Percentiles rank a stretch among this genome's conserved stretches.
Conservation (phyloP, 1,140 invertebrate species). For the Trachelipus rathkii region DNA sequence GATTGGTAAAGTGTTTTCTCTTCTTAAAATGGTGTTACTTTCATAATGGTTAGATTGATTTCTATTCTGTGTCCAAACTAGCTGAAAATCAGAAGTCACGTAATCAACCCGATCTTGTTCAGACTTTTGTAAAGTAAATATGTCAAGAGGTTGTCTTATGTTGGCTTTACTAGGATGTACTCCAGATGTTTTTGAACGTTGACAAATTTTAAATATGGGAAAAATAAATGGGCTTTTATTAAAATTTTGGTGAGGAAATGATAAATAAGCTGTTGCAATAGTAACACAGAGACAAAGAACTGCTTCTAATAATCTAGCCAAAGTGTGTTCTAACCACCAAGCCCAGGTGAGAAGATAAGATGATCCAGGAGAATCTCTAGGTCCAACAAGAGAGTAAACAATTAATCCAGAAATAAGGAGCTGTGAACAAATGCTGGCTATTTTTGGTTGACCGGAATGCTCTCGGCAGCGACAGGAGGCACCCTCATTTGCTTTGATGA, state of each 20-base stretch:
- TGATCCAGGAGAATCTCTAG: not conserved
- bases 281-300: not conserved
- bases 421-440: too few species aligned
- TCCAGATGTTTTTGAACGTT: not conserved
- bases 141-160: not conserved
- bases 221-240: not conserved
- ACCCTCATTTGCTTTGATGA: too few species aligned
- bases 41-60: not conserved
- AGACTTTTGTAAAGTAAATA: not conserved
- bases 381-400: too few species aligned
- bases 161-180: not conserved
- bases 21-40: not conserved
- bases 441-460: too few species aligned
- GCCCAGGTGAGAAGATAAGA: not conserved
- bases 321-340: not conserved
- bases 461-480: too few species aligned
- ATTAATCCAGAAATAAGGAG: too few species aligned
- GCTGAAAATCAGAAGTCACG: not conserved
- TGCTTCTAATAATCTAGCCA: not conserved
- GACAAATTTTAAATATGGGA: not conserved
- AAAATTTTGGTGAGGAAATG: not conserved
- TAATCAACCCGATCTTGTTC: not conserved
- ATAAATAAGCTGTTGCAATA: not conserved
- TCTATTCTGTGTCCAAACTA: conserved; percentile 1
- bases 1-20: not conserved